Conservation (phyloP, 2,113 vertebrate species). For the Thalassoma bifasciatum region DNA sequence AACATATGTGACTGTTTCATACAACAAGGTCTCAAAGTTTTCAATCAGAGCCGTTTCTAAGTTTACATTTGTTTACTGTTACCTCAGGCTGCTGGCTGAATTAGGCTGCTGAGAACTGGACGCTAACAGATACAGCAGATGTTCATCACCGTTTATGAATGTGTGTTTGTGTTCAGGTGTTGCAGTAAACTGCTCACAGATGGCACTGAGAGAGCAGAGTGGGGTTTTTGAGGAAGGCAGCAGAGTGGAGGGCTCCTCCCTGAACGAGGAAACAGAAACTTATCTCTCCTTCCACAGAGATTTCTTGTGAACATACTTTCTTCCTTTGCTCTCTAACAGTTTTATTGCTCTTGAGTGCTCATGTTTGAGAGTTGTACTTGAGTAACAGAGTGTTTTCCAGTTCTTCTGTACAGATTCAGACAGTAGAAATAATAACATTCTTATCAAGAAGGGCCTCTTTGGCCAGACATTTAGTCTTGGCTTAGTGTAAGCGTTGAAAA, state of each 20-base stretch:
- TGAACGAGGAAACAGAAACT: constrained; percentile 48
- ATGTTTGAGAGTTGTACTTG: not conserved
- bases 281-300: not conserved
- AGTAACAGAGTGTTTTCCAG: not conserved
- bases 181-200: constrained; percentile 45
- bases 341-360: not conserved
- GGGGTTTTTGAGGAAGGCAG: constrained; percentile 4
- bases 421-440: constrained; percentile 25
- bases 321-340: not conserved
- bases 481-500: not conserved
- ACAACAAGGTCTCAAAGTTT: not conserved
- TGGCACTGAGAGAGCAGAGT: constrained; percentile 7
- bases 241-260: not conserved
- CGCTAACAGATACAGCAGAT: constrained; percentile 17
- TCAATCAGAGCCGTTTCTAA: not conserved
- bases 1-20: not conserved
- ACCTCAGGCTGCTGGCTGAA: constrained; percentile 19
- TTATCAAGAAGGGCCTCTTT: constrained; percentile 25
- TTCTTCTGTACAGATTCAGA: not conserved
- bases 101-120: constrained; percentile 1
- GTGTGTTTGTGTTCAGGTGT: constrained; percentile 29
- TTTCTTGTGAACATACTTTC: not conserved
- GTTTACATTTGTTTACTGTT: not conserved
- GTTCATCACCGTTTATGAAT: not conserved
- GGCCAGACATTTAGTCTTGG: not conserved